Conservation (phyloP, 2,888 invertebrate genomes). For the Hecatera dysodea region DNA sequence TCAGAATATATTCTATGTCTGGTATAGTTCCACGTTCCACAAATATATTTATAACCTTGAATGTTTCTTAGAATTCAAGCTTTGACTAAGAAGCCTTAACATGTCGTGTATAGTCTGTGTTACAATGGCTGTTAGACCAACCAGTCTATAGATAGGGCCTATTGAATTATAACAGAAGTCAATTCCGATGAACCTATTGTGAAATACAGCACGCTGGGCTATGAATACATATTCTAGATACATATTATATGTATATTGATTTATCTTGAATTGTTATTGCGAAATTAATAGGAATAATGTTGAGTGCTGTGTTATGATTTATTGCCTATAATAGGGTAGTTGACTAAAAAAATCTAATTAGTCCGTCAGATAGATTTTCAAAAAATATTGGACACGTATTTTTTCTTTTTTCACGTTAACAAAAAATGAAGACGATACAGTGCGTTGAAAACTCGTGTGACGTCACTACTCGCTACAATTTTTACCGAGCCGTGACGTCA, state of each 20-base stretch:
- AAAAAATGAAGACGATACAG: no score
- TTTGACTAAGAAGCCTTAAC: conserved; percentile 19
- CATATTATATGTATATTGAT: neutral
- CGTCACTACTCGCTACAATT: no score
- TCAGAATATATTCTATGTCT: neutral
- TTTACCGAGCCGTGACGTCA: no score
- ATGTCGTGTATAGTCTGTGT: neutral
- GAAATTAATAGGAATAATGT: conserved; percentile 4
- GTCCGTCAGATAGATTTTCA: no score
- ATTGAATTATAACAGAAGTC: conserved; percentile 25
- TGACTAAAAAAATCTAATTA: no score
- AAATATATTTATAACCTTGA: conserved; percentile 7
- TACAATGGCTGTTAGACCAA: conserved; percentile 15
- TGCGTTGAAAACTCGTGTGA: no score
- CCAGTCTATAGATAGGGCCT: conserved; percentile 17
- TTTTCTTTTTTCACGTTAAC: no score
- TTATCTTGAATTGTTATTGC: neutral
- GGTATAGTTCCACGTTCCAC: neutral
- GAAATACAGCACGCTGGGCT: conserved; percentile 21
- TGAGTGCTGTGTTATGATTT: neutral
- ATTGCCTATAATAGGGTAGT: neutral
- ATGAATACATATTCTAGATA: neutral
- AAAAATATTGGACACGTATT: no score
- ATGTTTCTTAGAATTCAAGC: neutral
- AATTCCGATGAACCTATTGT: conserved; percentile 35